A percentile compares a stretch with the other conserved stretches of the same genome.
phyloP scores from a whole-genome alignment of 2,113 vertebrate species.

The Erinaceus europaeus region DNA sequence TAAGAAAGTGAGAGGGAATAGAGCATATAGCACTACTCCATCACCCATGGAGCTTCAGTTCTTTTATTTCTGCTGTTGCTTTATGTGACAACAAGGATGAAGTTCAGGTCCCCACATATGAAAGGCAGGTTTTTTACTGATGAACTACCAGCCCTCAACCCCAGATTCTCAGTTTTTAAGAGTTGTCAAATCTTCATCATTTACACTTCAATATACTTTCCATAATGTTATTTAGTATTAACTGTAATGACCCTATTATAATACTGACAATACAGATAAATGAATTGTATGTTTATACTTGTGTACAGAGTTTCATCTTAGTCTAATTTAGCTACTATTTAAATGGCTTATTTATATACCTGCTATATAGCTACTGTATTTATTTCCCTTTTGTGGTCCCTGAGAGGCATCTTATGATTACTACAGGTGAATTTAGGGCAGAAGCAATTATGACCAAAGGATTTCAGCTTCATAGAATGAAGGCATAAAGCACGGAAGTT shows the following conservation, averaged over 20 bases:
- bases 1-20: too few relatives aligned
- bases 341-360: background rate
- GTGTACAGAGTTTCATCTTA: background rate
- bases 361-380: background rate
- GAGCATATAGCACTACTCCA: too few relatives aligned
- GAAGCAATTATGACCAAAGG: constrained; percentile 43
- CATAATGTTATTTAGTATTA: background rate
- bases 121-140: too few relatives aligned
- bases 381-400: background rate
- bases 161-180: constrained; percentile 31
- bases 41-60: too few relatives aligned
- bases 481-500: background rate
- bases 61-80: too few relatives aligned
- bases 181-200: background rate
- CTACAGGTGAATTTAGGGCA: constrained; percentile 13
- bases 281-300: background rate
- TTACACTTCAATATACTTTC: background rate
- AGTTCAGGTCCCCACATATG: too few relatives aligned
- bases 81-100: too few relatives aligned
- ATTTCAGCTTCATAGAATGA: constrained; percentile 19
- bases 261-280: background rate
- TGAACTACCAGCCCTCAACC: too few relatives aligned
- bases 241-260: background rate
- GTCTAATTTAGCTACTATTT: background rate
- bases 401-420: background rate